Percentiles rank a stretch among this genome's conserved stretches.
phyloP scores from a whole-genome alignment of 2,797 vertebrate genomes.

The Leucoraja ocellata region DNA sequence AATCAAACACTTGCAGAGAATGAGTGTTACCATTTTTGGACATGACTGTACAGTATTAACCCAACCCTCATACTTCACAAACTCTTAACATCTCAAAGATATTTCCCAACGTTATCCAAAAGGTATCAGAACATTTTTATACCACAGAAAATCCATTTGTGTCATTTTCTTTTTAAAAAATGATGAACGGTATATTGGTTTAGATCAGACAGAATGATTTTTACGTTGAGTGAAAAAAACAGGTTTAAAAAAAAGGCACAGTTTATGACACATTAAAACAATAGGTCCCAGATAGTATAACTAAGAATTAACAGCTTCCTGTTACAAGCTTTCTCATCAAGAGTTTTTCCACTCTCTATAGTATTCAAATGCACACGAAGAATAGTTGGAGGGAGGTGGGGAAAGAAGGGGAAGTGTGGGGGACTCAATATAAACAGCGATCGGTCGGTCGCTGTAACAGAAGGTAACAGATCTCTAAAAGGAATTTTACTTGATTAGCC shows the following conservation, averaged over 20 bases:
- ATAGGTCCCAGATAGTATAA: not conserved
- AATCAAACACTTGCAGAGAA: slow-evolving; percentile 54
- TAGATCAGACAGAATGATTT: not conserved
- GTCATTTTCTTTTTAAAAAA: not conserved
- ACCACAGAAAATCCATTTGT: not conserved
- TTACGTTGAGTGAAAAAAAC: not conserved
- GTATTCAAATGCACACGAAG: not conserved
- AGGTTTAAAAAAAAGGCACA: not conserved
- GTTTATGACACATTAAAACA: not conserved
- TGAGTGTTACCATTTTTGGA: slow-evolving; percentile 99
- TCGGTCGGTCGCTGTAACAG: not conserved
- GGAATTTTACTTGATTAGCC: not conserved
- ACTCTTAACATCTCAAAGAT: slow-evolving; percentile 1
- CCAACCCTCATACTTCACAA: slow-evolving; percentile 75
- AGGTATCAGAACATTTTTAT: not conserved
- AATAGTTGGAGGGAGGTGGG: not conserved
- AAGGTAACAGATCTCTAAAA: not conserved
- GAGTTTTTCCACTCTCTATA: not conserved
- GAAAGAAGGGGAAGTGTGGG: no score
- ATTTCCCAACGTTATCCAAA: not conserved
- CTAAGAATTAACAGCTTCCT: not conserved
- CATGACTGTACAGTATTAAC: slow-evolving; percentile 79
- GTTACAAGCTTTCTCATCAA: not conserved
- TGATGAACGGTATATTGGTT: not conserved
- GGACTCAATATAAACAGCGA: not conserved